Conservation (phyloP, 2,797 vertebrate genomes). For the Nothura maculosa region DNA sequence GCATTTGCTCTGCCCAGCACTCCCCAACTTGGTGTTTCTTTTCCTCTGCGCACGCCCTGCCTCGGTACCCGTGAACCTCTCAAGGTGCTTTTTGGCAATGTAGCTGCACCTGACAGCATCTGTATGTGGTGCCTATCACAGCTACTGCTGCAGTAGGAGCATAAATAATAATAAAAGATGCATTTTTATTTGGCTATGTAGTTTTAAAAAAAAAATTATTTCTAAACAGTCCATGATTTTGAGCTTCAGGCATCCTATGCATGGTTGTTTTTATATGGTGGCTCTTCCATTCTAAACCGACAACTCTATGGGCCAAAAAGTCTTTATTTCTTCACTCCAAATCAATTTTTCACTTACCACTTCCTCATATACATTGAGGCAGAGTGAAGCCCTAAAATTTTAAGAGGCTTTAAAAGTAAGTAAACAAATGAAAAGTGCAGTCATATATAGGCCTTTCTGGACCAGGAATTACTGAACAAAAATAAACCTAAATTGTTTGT, state of each 20-base stretch:
- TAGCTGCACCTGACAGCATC: not conserved
- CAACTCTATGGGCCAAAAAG: not conserved
- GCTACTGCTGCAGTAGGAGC: not conserved
- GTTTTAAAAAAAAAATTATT: no score
- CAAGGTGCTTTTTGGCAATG: not conserved
- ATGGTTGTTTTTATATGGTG: not conserved
- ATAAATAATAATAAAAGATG: not conserved
- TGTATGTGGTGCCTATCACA: accelerated
- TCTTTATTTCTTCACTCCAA: not conserved
- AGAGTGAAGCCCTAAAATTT: not conserved
- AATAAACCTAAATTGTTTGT: not conserved
- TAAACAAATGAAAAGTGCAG: not conserved
- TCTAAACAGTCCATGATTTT: not conserved
- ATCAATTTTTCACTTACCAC: not conserved
- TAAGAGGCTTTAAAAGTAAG: not conserved
- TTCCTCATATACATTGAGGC: not conserved
- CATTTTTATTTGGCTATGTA: not conserved
- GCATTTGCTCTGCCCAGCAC: not conserved
- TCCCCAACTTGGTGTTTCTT: not conserved
- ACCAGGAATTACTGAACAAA: not conserved
- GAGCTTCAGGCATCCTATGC: not conserved
- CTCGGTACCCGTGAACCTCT: not conserved
- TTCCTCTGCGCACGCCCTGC: not conserved
- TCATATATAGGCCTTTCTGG: not conserved
- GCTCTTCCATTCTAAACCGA: not conserved